Percentiles rank a stretch among this genome's conserved stretches.
Evolutionary conservation across 2,797 vertebrate genomes (phyloP).

Genomic region (Novumbra hubbsi): DNA sequence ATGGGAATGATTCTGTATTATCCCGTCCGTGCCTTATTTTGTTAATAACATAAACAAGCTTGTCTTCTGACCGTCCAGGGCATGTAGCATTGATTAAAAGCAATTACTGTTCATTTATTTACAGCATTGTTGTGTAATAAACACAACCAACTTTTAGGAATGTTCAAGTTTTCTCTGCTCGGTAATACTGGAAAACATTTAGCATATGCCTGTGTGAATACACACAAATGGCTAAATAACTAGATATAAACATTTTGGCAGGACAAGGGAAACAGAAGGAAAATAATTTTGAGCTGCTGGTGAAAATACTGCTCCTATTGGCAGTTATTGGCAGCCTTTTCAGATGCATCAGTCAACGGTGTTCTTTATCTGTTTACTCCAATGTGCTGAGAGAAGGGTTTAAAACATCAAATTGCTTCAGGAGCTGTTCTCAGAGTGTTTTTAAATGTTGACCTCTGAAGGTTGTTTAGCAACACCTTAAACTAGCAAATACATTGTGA

Average conservation of each 20-base stretch:
- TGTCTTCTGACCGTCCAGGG: background rate
- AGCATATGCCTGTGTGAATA: background rate
- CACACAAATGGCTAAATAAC: background rate
- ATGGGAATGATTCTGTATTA: constrained; percentile 11
- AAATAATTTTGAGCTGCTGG: background rate
- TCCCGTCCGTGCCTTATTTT: background rate
- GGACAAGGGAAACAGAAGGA: background rate
- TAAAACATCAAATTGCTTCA: background rate
- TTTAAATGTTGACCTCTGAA: background rate
- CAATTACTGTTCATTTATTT: constrained; percentile 11
- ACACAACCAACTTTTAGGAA: constrained; percentile 14
- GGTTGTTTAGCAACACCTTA: background rate
- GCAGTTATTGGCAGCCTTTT: constrained; percentile 7
- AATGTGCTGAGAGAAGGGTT: background rate
- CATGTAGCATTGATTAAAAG: constrained; percentile 20
- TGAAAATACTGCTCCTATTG: constrained; percentile 4
- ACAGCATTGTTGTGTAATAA: constrained; percentile 19
- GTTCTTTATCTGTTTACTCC: background rate
- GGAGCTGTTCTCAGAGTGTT: background rate
- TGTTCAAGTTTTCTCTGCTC: constrained; percentile 6
- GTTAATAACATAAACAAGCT: background rate
- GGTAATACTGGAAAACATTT: constrained; percentile 18
- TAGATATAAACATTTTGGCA: background rate
- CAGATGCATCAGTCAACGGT: constrained; percentile 9
- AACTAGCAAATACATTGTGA: background rate